Evolutionary conservation across 2,888 invertebrate species (phyloP).

Genomic region (Scaptomyza caliginosa): DNA sequence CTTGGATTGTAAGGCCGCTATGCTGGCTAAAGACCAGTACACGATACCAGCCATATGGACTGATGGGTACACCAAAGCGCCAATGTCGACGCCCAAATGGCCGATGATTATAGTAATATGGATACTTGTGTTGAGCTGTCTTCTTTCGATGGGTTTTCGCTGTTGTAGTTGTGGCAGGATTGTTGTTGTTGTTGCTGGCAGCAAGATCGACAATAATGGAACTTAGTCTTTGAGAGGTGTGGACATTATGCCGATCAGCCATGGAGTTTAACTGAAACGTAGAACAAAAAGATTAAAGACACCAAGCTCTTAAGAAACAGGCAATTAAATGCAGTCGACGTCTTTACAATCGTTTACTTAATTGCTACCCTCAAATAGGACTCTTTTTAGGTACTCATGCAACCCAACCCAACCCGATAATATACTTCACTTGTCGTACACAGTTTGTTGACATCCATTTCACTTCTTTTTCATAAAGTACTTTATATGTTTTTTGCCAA

Average conservation of each 20-base stretch:
- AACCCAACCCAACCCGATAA: conserved; percentile 11
- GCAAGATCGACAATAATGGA: conserved; percentile 6
- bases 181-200: neutral
- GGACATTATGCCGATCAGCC: neutral
- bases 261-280: conserved; percentile 2
- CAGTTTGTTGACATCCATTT: conserved; percentile 52
- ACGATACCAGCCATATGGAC: conserved; percentile 60
- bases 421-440: conserved; percentile 2
- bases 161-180: neutral
- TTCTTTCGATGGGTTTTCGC: neutral
- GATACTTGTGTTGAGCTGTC: neutral
- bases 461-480: neutral
- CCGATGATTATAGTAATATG: neutral
- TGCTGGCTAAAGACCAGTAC: conserved; percentile 41
- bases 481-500: conserved; percentile 46
- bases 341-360: neutral
- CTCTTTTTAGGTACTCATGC: neutral
- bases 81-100: neutral
- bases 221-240: neutral
- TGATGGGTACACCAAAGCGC: conserved; percentile 35
- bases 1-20: conserved; percentile 5
- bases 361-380: neutral
- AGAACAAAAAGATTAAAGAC: too few species aligned
- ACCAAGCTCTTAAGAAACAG: too few species aligned
- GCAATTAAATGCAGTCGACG: neutral